These are phyloP conservation scores for Scleropages formosus DNA, from an alignment of 2,797 vertebrate genomes.

Conservation along the genomic window DNA sequence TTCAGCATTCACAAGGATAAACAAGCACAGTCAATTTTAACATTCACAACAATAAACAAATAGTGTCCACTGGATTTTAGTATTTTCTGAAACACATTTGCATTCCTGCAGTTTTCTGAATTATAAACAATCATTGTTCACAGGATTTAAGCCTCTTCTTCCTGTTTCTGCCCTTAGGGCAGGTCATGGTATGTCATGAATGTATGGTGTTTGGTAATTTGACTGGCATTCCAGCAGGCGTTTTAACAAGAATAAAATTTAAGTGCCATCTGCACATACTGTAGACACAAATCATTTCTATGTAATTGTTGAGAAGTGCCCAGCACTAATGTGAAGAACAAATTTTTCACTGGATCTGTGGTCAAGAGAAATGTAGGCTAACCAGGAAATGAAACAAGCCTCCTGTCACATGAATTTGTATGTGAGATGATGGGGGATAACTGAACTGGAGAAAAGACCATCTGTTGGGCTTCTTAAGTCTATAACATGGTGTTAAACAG, in stretches of 20 bases:
- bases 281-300: constrained; percentile 46
- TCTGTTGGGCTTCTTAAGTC: no score
- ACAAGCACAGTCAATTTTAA: no score
- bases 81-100: no score
- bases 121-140: background rate
- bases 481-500: background rate
- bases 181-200: constrained; percentile 54
- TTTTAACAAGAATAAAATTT: constrained; percentile 69
- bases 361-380: constrained; percentile 48
- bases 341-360: constrained; percentile 51
- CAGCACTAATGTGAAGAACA: constrained; percentile 30
- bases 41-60: no score
- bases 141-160: constrained; percentile 51
- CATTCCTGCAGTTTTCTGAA: no score
- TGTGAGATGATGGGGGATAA: constrained; percentile 40
- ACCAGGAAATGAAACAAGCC: constrained; percentile 61
- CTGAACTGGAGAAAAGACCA: constrained; percentile 38
- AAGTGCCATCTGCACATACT: constrained; percentile 53
- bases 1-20: no score
- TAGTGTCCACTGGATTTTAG: no score
- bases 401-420: constrained; percentile 53
- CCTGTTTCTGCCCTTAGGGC: constrained; percentile 61
- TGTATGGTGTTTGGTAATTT: constrained; percentile 53
- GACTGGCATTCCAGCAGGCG: constrained; percentile 60
- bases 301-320: constrained; percentile 20